These are phyloP conservation scores for Heliconius sara DNA, from an alignment of 2,888 invertebrate species.

Conservation along the genomic window DNA sequence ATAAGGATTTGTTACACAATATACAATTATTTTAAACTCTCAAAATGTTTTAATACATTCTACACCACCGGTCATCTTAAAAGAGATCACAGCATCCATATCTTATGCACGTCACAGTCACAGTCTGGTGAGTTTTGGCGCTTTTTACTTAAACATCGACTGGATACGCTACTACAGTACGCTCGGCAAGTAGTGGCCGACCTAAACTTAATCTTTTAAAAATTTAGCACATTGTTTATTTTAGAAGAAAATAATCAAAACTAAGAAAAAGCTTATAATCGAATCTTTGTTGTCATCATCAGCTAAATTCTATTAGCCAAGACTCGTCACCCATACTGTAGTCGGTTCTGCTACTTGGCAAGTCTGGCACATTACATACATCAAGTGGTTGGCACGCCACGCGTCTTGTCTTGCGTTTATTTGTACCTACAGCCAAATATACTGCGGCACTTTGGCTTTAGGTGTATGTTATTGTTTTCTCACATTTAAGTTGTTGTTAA, in stretches of 20 bases:
- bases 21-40: too few species aligned
- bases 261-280: too few species aligned
- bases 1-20: too few species aligned
- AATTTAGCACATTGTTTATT: too few species aligned
- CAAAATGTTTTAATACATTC: too few species aligned
- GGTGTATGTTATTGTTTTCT: constrained; percentile 21
- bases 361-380: constrained; percentile 35
- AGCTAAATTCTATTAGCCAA: neutral
- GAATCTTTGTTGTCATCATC: too few species aligned
- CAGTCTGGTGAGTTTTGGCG: constrained; percentile 34
- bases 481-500: neutral
- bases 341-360: constrained; percentile 24
- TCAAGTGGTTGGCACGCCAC: constrained; percentile 34
- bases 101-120: constrained; percentile 13
- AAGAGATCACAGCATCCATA: constrained; percentile 7
- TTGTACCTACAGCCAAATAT: constrained; percentile 32
- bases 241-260: too few species aligned
- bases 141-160: constrained; percentile 19
- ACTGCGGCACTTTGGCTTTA: constrained; percentile 28
- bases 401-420: constrained; percentile 38
- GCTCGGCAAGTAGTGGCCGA: neutral
- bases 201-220: neutral
- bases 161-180: neutral
- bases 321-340: neutral
- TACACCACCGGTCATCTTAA: neutral